Evolutionary conservation across 2,888 invertebrate genomes (phyloP).

Genomic region (Campaea margaritaria): DNA sequence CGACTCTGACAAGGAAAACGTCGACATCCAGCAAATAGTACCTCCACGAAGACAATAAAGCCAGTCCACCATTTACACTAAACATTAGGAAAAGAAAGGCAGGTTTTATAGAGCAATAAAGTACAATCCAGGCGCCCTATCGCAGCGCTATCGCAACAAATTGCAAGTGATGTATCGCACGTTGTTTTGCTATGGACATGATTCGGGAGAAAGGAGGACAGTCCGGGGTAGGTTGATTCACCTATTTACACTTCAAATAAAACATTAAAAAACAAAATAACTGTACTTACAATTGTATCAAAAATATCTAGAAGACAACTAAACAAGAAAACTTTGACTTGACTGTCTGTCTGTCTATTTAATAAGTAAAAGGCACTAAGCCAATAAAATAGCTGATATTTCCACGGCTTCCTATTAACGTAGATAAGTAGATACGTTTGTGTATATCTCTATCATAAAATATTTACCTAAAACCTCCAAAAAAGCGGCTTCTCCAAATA

Average conservation of each 20-base stretch:
- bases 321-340: too few species aligned
- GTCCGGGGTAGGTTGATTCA: not conserved
- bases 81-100: slow-evolving; percentile 48
- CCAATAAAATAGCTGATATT: too few species aligned
- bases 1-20: not conserved
- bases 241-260: too few species aligned
- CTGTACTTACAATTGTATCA: too few species aligned
- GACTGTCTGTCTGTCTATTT: too few species aligned
- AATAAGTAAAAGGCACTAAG: too few species aligned
- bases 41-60: slow-evolving; percentile 36
- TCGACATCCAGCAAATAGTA: not conserved
- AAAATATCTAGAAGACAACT: too few species aligned
- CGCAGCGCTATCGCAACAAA: slow-evolving; percentile 79
- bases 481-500: slow-evolving; percentile 27
- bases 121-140: slow-evolving; percentile 68
- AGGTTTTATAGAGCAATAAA: slow-evolving; percentile 74
- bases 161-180: slow-evolving; percentile 78
- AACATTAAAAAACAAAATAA: too few species aligned
- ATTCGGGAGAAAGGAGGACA: slow-evolving; percentile 19
- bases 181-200: slow-evolving; percentile 53
- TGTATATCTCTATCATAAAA: not conserved
- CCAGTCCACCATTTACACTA: slow-evolving; percentile 39
- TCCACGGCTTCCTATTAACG: not conserved
- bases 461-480: not conserved
- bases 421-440: not conserved